Evolutionary conservation across 1,140 invertebrate species (phyloP), one percentile per base, ranked within the genome.

Genomic region (Caenorhabditis inopinata): DNA sequence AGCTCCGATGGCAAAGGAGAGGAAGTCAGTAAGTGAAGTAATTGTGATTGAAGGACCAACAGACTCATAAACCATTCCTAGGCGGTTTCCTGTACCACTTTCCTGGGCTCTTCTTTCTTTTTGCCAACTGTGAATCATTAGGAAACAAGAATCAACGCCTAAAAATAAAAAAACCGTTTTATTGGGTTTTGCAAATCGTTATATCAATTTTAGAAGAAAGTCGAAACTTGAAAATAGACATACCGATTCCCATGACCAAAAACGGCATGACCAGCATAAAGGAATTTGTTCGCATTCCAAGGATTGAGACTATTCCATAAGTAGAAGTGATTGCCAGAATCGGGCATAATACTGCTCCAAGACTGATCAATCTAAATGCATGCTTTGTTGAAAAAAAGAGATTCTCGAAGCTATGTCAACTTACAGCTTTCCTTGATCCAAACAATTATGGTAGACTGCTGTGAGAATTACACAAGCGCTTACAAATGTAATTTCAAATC

Each of bases 41-140:
- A 98, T 97, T 25, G 96, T 97, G 74, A 98, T 96, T 2, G 95
- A 97, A 11, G 97, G 95, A 0, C 95, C 96, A n/a, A 96, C 95
- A 88, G 96, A 94, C 76, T 86, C 85, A 46, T 86, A 83, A 29
- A 87, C 86, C 49, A 85, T 46, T 49, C 81, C 83, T 0, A 68
- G 32, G 4, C 58, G 58, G n/a, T 46, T 32, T 83, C 80, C 21
- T n/a, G 45, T 49, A 45, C 79, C 32, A 42, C 42, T 58, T 76
- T 75, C 53, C 48, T 45, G 25, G 75, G 75, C 58, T 27, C 47
- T 51, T 16, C 85, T 81, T 18, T 82, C 38, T 46, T 83, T 27
- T 48, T 85, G 85, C 84, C 84, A 85, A 29, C 80, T 53, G 74
- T 85, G 83, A 49, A 82, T 79, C 83, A 85, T 85, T 21, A 85